phyloP scores from a whole-genome alignment of 2,888 invertebrate species.

The Camptogramma bilineatum region DNA sequence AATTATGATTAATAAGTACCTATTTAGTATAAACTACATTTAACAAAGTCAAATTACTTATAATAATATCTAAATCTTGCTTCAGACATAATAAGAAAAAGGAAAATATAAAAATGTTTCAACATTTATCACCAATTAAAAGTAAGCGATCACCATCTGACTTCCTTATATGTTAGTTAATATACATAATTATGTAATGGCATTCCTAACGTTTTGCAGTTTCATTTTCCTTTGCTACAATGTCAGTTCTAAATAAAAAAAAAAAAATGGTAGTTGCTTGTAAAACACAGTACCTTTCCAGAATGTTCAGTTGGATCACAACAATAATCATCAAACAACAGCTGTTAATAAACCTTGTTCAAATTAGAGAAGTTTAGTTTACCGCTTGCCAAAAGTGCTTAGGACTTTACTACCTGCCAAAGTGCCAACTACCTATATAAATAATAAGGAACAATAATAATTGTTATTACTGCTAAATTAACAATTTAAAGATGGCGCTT shows the following conservation, averaged over 20 bases:
- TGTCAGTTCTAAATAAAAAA: neutral
- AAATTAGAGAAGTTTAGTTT: slow-evolving; percentile 29
- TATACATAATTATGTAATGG: too few relatives aligned
- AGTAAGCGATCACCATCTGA: too few relatives aligned
- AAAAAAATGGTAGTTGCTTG: neutral
- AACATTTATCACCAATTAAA: too few relatives aligned
- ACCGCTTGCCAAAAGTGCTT: slow-evolving; percentile 29
- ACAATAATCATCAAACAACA: slow-evolving; percentile 33
- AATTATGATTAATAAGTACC: neutral
- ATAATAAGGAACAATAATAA: slow-evolving; percentile 5
- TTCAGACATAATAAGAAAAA: too few relatives aligned
- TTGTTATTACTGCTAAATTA: neutral
- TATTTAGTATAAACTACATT: too few relatives aligned
- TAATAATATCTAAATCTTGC: too few relatives aligned
- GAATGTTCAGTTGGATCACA: slow-evolving; percentile 2
- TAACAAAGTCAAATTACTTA: too few relatives aligned
- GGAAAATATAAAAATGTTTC: too few relatives aligned
- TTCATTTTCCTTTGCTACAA: too few relatives aligned
- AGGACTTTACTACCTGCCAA: slow-evolving; percentile 20
- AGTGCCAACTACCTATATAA: slow-evolving; percentile 17
- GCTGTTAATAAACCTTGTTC: slow-evolving; percentile 25
- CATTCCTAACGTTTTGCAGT: too few relatives aligned
- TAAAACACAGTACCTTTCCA: too few relatives aligned
- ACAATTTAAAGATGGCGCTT: neutral
- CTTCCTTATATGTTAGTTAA: too few relatives aligned